Base-by-base conservation (phyloP, 2,888 invertebrate species). In the Thumatha senex region DNA sequence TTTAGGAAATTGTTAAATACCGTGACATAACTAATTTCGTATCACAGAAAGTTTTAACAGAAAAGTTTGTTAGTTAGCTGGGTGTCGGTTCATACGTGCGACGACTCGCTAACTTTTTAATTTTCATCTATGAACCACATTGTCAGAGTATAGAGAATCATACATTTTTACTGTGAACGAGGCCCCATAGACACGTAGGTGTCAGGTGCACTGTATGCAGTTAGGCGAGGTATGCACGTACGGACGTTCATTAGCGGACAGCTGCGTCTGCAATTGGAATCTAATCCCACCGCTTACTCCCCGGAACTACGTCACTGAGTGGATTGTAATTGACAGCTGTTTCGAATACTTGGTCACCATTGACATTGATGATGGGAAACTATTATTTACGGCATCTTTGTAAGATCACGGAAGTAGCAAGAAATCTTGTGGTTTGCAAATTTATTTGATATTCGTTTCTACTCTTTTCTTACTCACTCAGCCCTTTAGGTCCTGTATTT, bases 221-320 rank as follows among this genome's bases (percentile, higher is more conserved):
- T 67, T 69, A 72, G 64, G 58, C 40, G 33, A 43, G 33, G 41
- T 54, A 74, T 76, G 76, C 80, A 80, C 80, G 80, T 80, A 71
- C 75, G 72, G 64, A 58, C 76, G 72, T 78, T 79, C 78, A 83
- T 84, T 84, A 79, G 76, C 71, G 75, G 74, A 73, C 80, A 80
- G 76, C 80, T 80, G 80, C 78, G 77, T 74, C 78, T 79, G 78
- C 83, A 79, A 80, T 81, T 74, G 78, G 76, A 87, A 86, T 83
- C 82, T 80, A 84, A 86, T 86, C 82, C 79, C 76, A 70, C 71
- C 65, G 74, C 75, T 72, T 70, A 68, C 69, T 60, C 72, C 45
- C 38, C 56, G 58, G 64, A 66, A 76, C 78, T 66, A 65, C 74
- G 80, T 72, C 74, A 66, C 75, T 58, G 63, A 72, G 61, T 70